These are phyloP conservation scores for Enteromius anoplus DNA, from an alignment of 2,797 vertebrate species.

Conservation along the genomic window DNA sequence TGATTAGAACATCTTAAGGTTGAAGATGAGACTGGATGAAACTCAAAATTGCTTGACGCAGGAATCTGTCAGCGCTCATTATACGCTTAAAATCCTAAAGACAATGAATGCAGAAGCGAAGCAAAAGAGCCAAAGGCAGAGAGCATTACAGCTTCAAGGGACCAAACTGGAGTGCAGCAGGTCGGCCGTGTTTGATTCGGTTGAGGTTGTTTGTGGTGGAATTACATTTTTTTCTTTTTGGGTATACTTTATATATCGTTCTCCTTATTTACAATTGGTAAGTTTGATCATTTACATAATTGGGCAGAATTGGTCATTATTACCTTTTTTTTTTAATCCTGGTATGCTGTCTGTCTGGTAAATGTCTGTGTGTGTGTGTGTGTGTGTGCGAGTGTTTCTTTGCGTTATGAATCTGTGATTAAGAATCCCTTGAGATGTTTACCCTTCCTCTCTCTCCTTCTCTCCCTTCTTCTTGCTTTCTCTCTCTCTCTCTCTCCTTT, in stretches of 20 bases:
- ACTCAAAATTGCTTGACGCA: slow-evolving; percentile 82
- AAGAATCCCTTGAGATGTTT: slow-evolving; percentile 36
- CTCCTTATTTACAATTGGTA: background rate
- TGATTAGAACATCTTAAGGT: slow-evolving; percentile 87
- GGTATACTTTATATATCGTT: background rate
- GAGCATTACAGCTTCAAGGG: slow-evolving; percentile 21
- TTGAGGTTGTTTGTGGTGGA: slow-evolving; percentile 22
- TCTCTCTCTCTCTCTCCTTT: slow-evolving; percentile 40
- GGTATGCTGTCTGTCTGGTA: slow-evolving; percentile 7
- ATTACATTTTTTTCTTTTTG: background rate
- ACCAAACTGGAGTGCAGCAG: slow-evolving; percentile 26
- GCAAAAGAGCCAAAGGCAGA: slow-evolving; percentile 44
- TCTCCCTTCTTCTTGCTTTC: slow-evolving; percentile 41
- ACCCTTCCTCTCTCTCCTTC: slow-evolving; percentile 28
- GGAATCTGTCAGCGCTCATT: slow-evolving; percentile 80
- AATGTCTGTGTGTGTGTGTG: slow-evolving; percentile 16
- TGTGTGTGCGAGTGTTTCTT: slow-evolving; percentile 12
- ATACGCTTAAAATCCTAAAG: slow-evolving; percentile 69
- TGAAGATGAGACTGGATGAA: slow-evolving; percentile 87
- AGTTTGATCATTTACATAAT: slow-evolving; percentile 10
- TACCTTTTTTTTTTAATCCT: background rate
- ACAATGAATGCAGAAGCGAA: slow-evolving; percentile 58
- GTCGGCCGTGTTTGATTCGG: slow-evolving; percentile 35
- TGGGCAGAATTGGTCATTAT: background rate
- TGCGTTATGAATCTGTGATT: slow-evolving; percentile 30